phyloP scores from a whole-genome alignment of 2,113 vertebrate genomes.

The Bufo bufo region DNA sequence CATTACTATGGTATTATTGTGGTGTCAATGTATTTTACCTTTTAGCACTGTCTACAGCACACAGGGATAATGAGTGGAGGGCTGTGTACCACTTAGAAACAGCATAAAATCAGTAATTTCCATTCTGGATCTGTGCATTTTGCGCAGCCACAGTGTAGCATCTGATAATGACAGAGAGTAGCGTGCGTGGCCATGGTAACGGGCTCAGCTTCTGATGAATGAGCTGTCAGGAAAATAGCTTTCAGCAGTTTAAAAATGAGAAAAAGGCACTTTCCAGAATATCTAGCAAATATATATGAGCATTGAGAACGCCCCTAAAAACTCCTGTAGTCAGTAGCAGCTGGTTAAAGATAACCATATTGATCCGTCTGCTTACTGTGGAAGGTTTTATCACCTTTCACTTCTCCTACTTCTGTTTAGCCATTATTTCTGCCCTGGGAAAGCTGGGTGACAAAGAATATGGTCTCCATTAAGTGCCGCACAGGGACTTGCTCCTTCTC shows the following conservation, averaged over 20 bases:
- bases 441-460: too few species aligned
- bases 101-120: conserved; percentile 24
- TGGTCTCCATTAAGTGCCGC: too few species aligned
- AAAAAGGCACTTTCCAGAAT: conserved; percentile 7
- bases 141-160: not conserved
- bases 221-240: conserved; percentile 5
- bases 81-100: not conserved
- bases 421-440: too few species aligned
- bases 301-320: not conserved
- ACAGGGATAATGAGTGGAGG: not conserved
- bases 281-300: not conserved
- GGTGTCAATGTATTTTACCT: not conserved
- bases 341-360: not conserved
- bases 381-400: too few species aligned
- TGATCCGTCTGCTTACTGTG: not conserved
- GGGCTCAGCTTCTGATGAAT: conserved; percentile 25
- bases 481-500: too few species aligned
- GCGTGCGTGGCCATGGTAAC: not conserved
- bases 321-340: not conserved
- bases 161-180: conserved; percentile 1
- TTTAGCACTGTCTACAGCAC: not conserved
- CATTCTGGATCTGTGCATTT: conserved; percentile 3
- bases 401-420: too few species aligned
- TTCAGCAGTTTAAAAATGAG: not conserved
- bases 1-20: not conserved